Percentiles rank a stretch among this genome's conserved stretches.
These are phyloP conservation scores for Heliconius nattereri DNA, from an alignment of 1,140 invertebrate species.

Conservation along the genomic window DNA sequence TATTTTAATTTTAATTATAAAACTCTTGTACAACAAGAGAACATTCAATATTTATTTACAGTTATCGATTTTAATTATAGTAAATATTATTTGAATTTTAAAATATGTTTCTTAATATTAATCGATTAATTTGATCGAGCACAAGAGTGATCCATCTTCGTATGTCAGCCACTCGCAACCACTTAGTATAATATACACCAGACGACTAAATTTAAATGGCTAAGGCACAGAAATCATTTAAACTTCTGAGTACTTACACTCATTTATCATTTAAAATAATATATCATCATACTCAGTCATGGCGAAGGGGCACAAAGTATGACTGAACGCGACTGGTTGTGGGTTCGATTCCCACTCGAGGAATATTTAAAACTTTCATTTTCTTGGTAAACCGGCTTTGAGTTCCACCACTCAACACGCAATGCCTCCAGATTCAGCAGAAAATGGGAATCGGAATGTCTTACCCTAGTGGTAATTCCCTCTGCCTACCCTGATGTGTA, in stretches of 20 bases:
- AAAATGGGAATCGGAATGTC: too few species aligned
- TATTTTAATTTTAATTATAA: background rate
- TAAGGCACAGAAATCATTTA: background rate
- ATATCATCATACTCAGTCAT: background rate
- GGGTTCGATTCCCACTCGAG: too few species aligned
- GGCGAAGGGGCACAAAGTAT: too few species aligned
- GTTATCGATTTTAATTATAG: background rate
- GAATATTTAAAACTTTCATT: too few species aligned
- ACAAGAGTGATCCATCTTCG: background rate
- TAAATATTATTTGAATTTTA: background rate
- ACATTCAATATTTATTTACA: background rate
- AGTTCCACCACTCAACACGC: too few species aligned
- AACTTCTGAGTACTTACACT: background rate
- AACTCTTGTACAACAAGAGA: background rate
- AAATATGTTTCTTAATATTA: background rate
- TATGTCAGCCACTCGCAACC: background rate
- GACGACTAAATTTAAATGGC: background rate
- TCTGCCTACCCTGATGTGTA: too few species aligned
- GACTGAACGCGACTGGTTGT: too few species aligned
- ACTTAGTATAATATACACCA: background rate
- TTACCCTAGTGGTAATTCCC: too few species aligned
- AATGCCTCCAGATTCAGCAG: too few species aligned
- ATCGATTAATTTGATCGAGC: background rate
- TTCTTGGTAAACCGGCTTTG: too few species aligned
- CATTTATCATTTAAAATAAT: background rate